Evolutionary conservation across 2,888 invertebrate species (phyloP).

Genomic region (Cryptophagus acutangulus): DNA sequence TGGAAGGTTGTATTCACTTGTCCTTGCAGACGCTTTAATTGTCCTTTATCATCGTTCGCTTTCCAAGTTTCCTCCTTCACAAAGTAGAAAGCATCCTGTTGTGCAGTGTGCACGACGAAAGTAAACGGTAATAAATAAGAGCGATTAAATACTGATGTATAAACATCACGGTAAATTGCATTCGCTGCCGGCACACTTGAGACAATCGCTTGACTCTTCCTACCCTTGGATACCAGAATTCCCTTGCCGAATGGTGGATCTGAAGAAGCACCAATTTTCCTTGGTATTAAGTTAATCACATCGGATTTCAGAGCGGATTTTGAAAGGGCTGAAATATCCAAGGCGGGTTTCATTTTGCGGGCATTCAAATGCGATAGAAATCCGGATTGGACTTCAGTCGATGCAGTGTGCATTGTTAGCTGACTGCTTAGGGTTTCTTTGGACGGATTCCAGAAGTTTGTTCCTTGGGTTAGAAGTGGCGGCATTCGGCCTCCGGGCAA

Average conservation of each 20-base stretch:
- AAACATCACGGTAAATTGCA: slow-evolving; percentile 85
- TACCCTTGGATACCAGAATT: slow-evolving; percentile 76
- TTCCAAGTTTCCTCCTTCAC: slow-evolving; percentile 90
- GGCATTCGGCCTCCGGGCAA: slow-evolving; percentile 64
- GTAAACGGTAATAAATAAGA: slow-evolving; percentile 83
- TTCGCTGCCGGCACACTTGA: slow-evolving; percentile 86
- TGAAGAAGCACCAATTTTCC: slow-evolving; percentile 74
- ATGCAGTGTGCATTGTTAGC: slow-evolving; percentile 54
- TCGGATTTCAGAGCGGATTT: slow-evolving; percentile 76
- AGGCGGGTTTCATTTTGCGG: slow-evolving; percentile 71
- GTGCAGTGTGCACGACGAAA: slow-evolving; percentile 80
- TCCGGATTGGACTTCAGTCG: slow-evolving; percentile 69
- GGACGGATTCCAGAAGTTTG: slow-evolving; percentile 52
- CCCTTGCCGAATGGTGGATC: slow-evolving; percentile 86
- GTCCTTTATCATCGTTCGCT: slow-evolving; percentile 81
- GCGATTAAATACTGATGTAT: slow-evolving; percentile 87
- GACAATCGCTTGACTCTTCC: slow-evolving; percentile 74
- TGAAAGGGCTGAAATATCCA: slow-evolving; percentile 71
- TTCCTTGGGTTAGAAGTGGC: slow-evolving; percentile 58
- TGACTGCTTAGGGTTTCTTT: slow-evolving; percentile 52
- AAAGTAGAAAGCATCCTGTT: slow-evolving; percentile 89
- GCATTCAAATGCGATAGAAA: slow-evolving; percentile 77
- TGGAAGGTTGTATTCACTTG: slow-evolving; percentile 90
- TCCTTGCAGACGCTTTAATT: slow-evolving; percentile 82
- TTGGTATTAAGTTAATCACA: slow-evolving; percentile 68